Percentiles rank a stretch among this genome's conserved stretches.
phyloP scores from a whole-genome alignment of 1,140 invertebrate genomes.

The Asobara japonica region DNA sequence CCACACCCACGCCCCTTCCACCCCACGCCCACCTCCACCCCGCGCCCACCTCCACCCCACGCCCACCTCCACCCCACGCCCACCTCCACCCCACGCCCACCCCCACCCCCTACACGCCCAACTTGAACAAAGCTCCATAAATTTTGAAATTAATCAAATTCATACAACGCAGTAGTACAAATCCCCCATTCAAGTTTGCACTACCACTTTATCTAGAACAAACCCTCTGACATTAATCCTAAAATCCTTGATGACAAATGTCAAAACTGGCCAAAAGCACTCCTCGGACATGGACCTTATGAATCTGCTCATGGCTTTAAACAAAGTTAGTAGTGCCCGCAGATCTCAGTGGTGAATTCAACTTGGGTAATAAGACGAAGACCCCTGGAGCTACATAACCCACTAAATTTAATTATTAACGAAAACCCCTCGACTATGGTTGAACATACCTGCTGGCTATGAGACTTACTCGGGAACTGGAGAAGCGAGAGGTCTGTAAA shows the following conservation, averaged over 20 bases:
- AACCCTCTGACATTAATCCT: too few species aligned
- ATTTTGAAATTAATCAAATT: background rate
- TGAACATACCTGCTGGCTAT: background rate
- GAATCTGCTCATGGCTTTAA: background rate
- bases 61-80: too few species aligned
- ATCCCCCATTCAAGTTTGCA: background rate
- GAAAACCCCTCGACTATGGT: background rate
- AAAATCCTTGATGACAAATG: background rate
- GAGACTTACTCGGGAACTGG: background rate
- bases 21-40: too few species aligned
- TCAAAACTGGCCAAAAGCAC: background rate
- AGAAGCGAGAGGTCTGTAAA: background rate
- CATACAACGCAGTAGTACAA: background rate
- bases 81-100: too few species aligned
- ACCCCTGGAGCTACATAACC: background rate
- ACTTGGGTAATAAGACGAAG: background rate
- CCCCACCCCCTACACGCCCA: too few species aligned
- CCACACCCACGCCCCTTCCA: too few species aligned
- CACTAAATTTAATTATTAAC: constrained; percentile 4
- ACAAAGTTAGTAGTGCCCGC: background rate
- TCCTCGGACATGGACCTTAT: background rate
- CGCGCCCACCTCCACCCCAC: too few species aligned
- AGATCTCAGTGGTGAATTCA: background rate
- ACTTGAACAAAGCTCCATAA: too few species aligned
- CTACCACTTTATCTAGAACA: background rate